Evolutionary conservation across 2,113 vertebrate genomes (phyloP).

Genomic region (Lophochroa leadbeateri): DNA sequence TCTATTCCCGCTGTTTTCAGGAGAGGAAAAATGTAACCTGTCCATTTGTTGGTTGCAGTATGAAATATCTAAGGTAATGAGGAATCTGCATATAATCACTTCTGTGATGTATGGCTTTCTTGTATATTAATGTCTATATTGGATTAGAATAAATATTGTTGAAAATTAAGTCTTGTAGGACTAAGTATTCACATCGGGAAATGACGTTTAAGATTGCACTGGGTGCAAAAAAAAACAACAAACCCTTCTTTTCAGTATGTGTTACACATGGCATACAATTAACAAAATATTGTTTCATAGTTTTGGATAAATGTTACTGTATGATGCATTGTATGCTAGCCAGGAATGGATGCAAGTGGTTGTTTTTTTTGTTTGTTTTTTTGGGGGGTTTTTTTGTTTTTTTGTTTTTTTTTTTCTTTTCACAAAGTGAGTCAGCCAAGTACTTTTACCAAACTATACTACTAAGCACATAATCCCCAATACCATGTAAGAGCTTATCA

Average conservation of each 20-base stretch:
- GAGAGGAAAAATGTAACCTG: constrained; percentile 75
- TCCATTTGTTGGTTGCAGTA: constrained; percentile 87
- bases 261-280: background rate
- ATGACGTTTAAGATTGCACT: background rate
- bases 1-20: constrained; percentile 76
- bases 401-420: background rate
- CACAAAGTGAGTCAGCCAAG: background rate
- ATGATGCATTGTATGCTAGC: background rate
- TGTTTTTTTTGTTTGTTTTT: background rate
- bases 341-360: background rate
- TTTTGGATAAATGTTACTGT: background rate
- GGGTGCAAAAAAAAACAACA: background rate
- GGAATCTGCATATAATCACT: background rate
- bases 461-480: background rate
- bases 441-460: background rate
- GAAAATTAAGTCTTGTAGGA: background rate
- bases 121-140: background rate
- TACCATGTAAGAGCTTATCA: background rate
- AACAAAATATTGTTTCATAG: background rate
- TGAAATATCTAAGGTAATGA: constrained; percentile 89
- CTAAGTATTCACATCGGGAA: background rate
- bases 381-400: background rate
- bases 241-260: background rate
- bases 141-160: background rate
- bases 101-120: background rate